These are phyloP conservation scores for Proteles cristata DNA, from an alignment of 2,113 vertebrate species.

Conservation along the genomic window DNA sequence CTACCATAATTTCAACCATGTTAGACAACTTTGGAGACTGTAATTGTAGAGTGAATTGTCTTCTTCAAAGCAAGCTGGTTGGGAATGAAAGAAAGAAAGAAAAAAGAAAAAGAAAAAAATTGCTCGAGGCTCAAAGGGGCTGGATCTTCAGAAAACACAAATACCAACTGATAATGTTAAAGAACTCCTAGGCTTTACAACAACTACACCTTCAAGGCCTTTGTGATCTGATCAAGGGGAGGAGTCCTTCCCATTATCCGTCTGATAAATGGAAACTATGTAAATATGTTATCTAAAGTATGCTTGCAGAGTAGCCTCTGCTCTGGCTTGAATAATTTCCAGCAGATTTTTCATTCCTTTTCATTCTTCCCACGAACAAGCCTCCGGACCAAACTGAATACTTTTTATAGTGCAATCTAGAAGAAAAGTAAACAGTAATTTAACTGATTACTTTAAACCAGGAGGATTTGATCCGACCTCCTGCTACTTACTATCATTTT, in stretches of 20 bases:
- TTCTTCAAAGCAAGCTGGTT: background rate
- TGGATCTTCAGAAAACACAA: background rate
- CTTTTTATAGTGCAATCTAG: too few species aligned
- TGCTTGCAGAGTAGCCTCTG: background rate
- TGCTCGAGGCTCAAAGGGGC: background rate
- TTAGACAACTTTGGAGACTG: background rate
- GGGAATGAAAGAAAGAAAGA: background rate
- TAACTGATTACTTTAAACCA: background rate
- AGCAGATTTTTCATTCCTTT: background rate
- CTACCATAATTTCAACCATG: background rate
- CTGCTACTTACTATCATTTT: background rate
- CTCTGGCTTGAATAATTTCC: background rate
- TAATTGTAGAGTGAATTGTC: background rate
- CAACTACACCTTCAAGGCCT: fast-evolving
- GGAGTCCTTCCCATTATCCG: fast-evolving
- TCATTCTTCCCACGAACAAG: background rate
- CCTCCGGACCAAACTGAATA: background rate
- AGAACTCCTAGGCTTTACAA: fast-evolving
- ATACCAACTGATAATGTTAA: fast-evolving
- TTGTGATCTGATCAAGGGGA: background rate
- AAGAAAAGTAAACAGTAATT: background rate
- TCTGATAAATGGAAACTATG: background rate
- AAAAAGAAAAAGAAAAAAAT: background rate
- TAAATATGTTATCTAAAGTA: background rate
- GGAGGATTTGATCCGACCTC: background rate